Conservation (phyloP, 2,888 invertebrate genomes). For the Limenitis camilla region DNA sequence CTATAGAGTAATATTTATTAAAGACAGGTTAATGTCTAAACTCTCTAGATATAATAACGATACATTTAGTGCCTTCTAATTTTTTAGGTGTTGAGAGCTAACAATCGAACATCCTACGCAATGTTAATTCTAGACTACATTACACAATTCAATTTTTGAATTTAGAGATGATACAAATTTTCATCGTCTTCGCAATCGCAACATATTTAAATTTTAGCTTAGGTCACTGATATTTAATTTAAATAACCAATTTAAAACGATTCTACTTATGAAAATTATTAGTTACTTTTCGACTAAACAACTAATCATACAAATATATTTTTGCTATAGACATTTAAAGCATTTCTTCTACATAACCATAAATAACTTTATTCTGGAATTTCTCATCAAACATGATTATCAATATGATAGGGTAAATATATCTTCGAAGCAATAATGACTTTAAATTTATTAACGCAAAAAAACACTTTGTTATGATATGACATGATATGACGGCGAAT, state of each 20-base stretch:
- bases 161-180: constrained; percentile 21
- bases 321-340: constrained; percentile 20
- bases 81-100: constrained; percentile 55
- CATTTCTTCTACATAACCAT: constrained; percentile 8
- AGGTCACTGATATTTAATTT: no score
- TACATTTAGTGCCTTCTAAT: constrained; percentile 62
- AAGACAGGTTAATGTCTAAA: constrained; percentile 15
- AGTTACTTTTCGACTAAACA: background rate
- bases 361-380: constrained; percentile 16
- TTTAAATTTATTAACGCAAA: no score
- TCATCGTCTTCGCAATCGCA: no score
- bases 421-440: no score
- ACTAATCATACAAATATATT: constrained; percentile 8
- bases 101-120: constrained; percentile 40
- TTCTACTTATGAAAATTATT: no score
- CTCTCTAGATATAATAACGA: constrained; percentile 40
- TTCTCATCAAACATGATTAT: constrained; percentile 5
- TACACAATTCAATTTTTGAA: constrained; percentile 21
- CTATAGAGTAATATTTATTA: constrained; percentile 2
- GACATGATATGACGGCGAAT: constrained; percentile 70
- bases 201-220: no score
- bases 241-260: no score
- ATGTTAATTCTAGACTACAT: constrained; percentile 39
- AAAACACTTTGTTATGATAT: constrained; percentile 41
- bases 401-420: constrained; percentile 11